Evolutionary conservation across 2,113 vertebrate species (phyloP).

Genomic region (Mellivora capensis): DNA sequence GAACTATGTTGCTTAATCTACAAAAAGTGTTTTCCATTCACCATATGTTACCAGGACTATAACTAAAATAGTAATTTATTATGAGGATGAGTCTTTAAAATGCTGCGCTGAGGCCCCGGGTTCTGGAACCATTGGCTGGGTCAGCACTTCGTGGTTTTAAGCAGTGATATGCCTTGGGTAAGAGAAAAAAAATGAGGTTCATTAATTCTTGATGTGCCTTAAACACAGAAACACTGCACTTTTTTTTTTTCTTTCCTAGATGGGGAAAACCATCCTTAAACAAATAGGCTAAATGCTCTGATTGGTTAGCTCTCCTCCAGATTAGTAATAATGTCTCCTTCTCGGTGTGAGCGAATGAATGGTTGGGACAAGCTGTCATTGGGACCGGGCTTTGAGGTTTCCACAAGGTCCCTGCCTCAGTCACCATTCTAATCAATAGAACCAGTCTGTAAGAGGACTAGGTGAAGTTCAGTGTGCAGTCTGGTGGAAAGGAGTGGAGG

Average conservation of each 20-base stretch:
- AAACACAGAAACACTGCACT: slow-evolving; percentile 39
- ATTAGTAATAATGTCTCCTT: neutral
- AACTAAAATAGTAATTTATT: slow-evolving; percentile 73
- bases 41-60: slow-evolving; percentile 65
- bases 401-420: neutral
- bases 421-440: neutral
- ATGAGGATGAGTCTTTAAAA: slow-evolving; percentile 68
- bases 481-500: neutral
- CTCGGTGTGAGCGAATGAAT: neutral
- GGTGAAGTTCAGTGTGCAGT: too few relatives aligned
- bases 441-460: neutral
- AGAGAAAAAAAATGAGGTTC: slow-evolving; percentile 61
- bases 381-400: neutral
- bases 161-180: slow-evolving; percentile 12
- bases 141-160: slow-evolving; percentile 70
- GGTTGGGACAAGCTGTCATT: neutral
- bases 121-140: slow-evolving; percentile 58
- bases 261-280: slow-evolving; percentile 15
- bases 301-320: neutral
- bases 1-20: slow-evolving; percentile 68
- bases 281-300: slow-evolving; percentile 28
- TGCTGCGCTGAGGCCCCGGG: slow-evolving; percentile 24
- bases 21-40: slow-evolving; percentile 65
- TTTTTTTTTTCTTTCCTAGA: neutral
- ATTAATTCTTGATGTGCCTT: slow-evolving; percentile 73